Base-by-base conservation (phyloP, 2,888 invertebrate species). In the Pantelozetes paolii region DNA sequence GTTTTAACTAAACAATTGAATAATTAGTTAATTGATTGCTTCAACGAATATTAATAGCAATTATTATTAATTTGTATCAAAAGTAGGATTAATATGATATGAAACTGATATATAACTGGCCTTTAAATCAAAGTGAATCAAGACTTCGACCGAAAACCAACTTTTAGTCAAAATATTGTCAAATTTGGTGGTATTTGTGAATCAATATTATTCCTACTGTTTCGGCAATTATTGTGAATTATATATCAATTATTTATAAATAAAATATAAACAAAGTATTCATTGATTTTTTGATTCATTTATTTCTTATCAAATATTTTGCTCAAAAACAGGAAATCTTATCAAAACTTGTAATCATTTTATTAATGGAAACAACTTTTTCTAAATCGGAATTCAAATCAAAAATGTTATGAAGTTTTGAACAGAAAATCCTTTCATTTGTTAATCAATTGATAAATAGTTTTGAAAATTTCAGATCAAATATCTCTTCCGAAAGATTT, bases 111-210 rank as follows among this genome's bases (percentile, higher is more conserved):
- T 64, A 40, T 64, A 40, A 40, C 40, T 64, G 64, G 64, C 69
- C 69, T 69, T 69, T 28, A 69, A 45, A 69, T 69, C 69, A 69
- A 69, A 69, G 69, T 69, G 69, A 69, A 64, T 28, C 45, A 69
- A 45, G 32, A 42, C n/a, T 69, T 40, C 26, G 69, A 69, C 64
- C 23, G 64, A 64, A 64, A 18, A 64, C 64, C 30, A 64, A 30
- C 64, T 40, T 64, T 64, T 13, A 57, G 57, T 57, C 57, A 57
- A 30, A n/a, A 28, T 57, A 28, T 30, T 32, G 64, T 64, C 64
- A 45, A 64, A 42, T 45, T 69, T 15, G 40, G 45, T 69, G 42
- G 69, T 69, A 69, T 36, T 69, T 42, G 26, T 20, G 20, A 64
- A 64, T 13, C 15, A 40, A 20, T 57, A 42, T 45, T 45, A 69